Conservation (phyloP, 2,888 invertebrate genomes). For the Sturmia bella region DNA sequence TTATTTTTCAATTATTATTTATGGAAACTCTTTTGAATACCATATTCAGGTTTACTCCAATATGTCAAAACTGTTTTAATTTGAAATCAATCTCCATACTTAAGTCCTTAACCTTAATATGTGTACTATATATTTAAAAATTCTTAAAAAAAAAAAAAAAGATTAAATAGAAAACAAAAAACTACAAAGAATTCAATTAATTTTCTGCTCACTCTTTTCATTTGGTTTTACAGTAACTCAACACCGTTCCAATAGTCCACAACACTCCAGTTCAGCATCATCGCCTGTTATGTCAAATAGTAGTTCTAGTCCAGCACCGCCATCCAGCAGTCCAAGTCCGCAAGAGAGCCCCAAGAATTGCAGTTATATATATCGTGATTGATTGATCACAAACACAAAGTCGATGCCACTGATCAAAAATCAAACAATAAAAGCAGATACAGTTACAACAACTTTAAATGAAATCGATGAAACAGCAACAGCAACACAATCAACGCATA, state of each 20-base stretch:
- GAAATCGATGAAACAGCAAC: conserved; percentile 54
- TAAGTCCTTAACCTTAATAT: no score
- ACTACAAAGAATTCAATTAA: background rate
- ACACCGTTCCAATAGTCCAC: conserved; percentile 82
- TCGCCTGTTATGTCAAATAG: conserved; percentile 82
- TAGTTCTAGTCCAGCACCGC: conserved; percentile 83
- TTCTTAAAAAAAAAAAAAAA: background rate
- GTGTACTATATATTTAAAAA: no score
- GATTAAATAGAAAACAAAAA: no score
- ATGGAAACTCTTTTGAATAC: no score
- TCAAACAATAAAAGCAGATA: conserved; percentile 71
- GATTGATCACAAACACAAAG: conserved; percentile 82
- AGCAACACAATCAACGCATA: conserved; percentile 48
- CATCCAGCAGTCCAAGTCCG: conserved; percentile 82
- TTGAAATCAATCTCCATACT: no score
- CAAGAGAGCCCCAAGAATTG: conserved; percentile 83
- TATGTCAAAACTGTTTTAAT: no score
- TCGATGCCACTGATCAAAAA: conserved; percentile 81
- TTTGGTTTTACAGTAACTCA: conserved; percentile 80
- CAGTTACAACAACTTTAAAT: conserved; percentile 63
- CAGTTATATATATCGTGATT: conserved; percentile 83
- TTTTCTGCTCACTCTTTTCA: background rate
- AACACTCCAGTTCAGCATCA: conserved; percentile 82
- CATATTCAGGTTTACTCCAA: no score
- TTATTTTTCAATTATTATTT: no score